Evolutionary conservation across 2,113 vertebrate species (phyloP), one percentile per base, ranked within the genome.

Genomic region (Colossoma macropomum): DNA sequence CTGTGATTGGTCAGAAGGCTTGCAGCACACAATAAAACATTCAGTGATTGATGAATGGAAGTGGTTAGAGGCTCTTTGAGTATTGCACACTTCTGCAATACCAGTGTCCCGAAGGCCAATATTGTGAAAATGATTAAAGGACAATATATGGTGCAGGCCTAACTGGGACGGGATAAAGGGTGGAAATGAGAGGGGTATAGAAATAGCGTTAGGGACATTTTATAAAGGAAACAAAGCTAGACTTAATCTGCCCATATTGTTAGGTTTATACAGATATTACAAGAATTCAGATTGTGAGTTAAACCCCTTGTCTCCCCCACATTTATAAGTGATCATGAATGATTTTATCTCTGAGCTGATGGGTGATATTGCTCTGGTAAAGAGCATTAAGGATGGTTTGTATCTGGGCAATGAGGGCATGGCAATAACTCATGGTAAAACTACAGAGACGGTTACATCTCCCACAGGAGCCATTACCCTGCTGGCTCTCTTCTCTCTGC

Each of bases 401-500:
- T 45, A 45, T n/a, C 34, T 45, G 68, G 38, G 34, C 68, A 45
- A 6, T 71, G 25, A n/a, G 21, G 68, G 17, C 34, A 41, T 10
- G 38, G 38, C 68, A 12, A 13, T 71, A 45, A 45, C 23, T 71
- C 68, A 71, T 25, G 6, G 34, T 45, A 71, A 25, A 25, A 71
- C 19, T 70, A 17, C 25, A n/a, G 34, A 21, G 38, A 38, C 23
- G 19, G 68, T 45, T 45, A n/a, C 21, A 71, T 41, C 23, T 25
- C 38, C 32, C 66, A 38, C 66, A 38, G 66, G 66, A n/a, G 66
- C 34, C 66, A 38, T 38, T 38, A 41, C 19, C 28, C 21, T 69
- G 19, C 66, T 68, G 30, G n/a, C n/a, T n/a, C n/a, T n/a, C 30
- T 68, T 34, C 19, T 68, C 63, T 66, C 63, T 69, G 66, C 66